phyloP scores from a whole-genome alignment of 1,140 invertebrate genomes.

The Adelges cooleyi region DNA sequence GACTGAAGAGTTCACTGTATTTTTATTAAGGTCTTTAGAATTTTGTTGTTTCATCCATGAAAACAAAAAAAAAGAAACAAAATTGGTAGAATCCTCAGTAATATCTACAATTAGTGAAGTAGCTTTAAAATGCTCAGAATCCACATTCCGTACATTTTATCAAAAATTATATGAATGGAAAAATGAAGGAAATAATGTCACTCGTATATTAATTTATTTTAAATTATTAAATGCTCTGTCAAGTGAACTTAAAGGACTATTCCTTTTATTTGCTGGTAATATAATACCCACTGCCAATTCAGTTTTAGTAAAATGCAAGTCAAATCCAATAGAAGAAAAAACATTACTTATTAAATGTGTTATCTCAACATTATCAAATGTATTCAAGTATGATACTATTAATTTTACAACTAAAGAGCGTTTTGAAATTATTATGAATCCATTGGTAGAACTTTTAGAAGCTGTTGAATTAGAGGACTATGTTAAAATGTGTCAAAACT shows the following conservation, averaged over 20 bases:
- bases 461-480: slow-evolving; percentile 41
- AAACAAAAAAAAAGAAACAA: slow-evolving; percentile 33
- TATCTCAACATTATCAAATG: slow-evolving; percentile 51
- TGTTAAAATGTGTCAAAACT: slow-evolving; percentile 45
- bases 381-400: slow-evolving; percentile 63
- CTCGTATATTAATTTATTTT: slow-evolving; percentile 40
- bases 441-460: slow-evolving; percentile 67
- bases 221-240: slow-evolving; percentile 64
- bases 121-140: slow-evolving; percentile 78
- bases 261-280: slow-evolving; percentile 76
- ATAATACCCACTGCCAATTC: slow-evolving; percentile 67
- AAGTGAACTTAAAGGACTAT: slow-evolving; percentile 71
- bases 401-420: slow-evolving; percentile 69
- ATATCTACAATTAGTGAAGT: slow-evolving; percentile 33
- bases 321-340: slow-evolving; percentile 29
- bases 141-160: slow-evolving; percentile 74
- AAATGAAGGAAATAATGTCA: slow-evolving; percentile 42
- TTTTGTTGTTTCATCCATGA: slow-evolving; percentile 44
- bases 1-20: slow-evolving; percentile 52
- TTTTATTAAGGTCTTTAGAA: slow-evolving; percentile 65
- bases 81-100: slow-evolving; percentile 3
- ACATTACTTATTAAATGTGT: slow-evolving; percentile 34
- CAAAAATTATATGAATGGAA: slow-evolving; percentile 79
- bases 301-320: slow-evolving; percentile 46
- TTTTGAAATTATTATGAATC: slow-evolving; percentile 70